Evolutionary conservation across 2,113 vertebrate species (phyloP), one percentile per base, ranked within the genome.

Genomic region (Hepsetus odoe): DNA sequence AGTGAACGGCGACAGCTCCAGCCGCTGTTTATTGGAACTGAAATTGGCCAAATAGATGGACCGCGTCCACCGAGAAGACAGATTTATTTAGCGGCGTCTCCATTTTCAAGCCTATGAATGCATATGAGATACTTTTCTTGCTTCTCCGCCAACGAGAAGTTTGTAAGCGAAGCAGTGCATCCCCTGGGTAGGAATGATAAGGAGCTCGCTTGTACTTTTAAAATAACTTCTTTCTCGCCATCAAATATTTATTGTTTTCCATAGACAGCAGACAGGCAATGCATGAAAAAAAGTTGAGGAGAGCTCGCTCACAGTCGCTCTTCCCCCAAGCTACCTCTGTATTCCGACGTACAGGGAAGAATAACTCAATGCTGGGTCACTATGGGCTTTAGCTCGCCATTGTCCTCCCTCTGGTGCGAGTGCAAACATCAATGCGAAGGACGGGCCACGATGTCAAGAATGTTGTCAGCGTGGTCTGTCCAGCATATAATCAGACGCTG

Each of bases 31-130:
- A 68, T 76, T 32, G 42, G 64, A 68, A 51, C 64, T 56, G 33
- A 68, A 58, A 68, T 68, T 76, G 64, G 33, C 11, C 64, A 56
- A 49, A 65, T 58, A 67, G 35, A 76, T 76, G 64, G 61, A 24
- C 74, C 26, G 44, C 6, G 32, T 76, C 74, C n/a, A 40, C 32
- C 42, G 30, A 26, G 32, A 40, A 56, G 74, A 68, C 51, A 56
- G 62, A 68, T 76, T 53, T 55, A 18, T 67, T 56, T 58, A 2
- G 32, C 12, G 13, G 13, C 9, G 20, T 13, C 40, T 68, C 7
- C 24, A 6, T 68, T 44, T 44, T 13, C 40, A 9, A 44, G n/a
- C 22, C 38, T 26, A 12, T 24, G 38, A 44, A 68, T 44, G 38
- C 40, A 46, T 68, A 13, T 55, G 51, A 55, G n/a, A 55, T 11